phyloP scores from a whole-genome alignment of 2,888 invertebrate species.

The Pterostichus niger region DNA sequence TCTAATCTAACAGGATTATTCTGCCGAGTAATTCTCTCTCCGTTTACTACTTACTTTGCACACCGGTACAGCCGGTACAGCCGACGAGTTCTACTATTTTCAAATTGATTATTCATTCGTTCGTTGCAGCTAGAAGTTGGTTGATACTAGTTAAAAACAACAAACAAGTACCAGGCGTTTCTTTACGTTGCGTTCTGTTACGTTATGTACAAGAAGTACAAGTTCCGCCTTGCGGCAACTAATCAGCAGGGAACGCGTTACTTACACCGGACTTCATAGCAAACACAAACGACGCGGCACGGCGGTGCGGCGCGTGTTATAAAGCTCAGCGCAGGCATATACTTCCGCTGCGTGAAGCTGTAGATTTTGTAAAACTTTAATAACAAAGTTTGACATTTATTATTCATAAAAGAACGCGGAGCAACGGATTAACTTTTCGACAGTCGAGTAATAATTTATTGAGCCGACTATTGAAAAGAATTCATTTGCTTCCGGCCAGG shows the following conservation, averaged over 20 bases:
- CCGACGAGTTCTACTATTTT: slow-evolving; percentile 9
- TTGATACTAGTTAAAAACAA: not conserved
- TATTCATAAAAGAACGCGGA: slow-evolving; percentile 69
- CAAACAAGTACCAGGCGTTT: not conserved
- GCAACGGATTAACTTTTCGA: slow-evolving; percentile 65
- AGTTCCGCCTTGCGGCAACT: not conserved
- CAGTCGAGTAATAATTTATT: slow-evolving; percentile 65
- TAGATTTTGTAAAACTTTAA: slow-evolving; percentile 68
- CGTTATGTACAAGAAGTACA: too few species aligned
- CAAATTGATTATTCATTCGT: slow-evolving; percentile 38
- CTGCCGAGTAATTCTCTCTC: slow-evolving; percentile 57
- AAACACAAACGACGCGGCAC: slow-evolving; percentile 6
- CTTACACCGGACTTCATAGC: slow-evolving; percentile 4
- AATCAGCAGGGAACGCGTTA: slow-evolving; percentile 18
- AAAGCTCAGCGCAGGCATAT: slow-evolving; percentile 56
- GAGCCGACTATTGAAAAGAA: slow-evolving; percentile 65
- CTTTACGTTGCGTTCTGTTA: too few species aligned
- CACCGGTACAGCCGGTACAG: not conserved
- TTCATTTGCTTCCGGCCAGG: slow-evolving; percentile 61
- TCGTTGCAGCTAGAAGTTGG: not conserved
- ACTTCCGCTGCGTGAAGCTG: slow-evolving; percentile 64
- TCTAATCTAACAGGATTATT: slow-evolving; percentile 66
- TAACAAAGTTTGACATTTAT: slow-evolving; percentile 70
- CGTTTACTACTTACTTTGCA: not conserved
- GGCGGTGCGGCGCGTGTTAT: slow-evolving; percentile 24